phyloP scores from a whole-genome alignment of 2,888 invertebrate genomes.

The Heteromurus nitidus region DNA sequence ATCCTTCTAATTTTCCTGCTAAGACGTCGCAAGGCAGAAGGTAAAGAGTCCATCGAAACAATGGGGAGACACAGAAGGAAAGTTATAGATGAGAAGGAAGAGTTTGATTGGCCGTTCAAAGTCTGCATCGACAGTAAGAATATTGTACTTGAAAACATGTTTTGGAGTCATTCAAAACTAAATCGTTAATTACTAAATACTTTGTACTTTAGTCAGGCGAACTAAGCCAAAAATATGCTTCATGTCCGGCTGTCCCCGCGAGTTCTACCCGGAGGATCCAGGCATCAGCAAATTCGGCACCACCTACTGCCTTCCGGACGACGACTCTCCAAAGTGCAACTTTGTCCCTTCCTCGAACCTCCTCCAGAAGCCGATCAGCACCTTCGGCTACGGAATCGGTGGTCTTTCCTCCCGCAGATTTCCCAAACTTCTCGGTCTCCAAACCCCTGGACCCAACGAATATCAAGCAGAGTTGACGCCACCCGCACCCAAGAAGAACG shows the following conservation, averaged over 20 bases:
- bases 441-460: conserved; percentile 33
- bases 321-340: conserved; percentile 1
- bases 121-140: conserved; percentile 25
- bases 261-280: conserved; percentile 51
- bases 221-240: conserved; percentile 39
- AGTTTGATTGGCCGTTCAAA: conserved; percentile 28
- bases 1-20: too few species aligned
- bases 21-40: too few species aligned
- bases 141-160: conserved; percentile 6
- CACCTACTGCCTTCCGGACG: conserved; percentile 3
- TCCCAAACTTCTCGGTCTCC: background rate
- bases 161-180: too few species aligned
- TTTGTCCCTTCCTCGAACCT: conserved; percentile 17
- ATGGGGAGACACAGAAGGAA: conserved; percentile 11
- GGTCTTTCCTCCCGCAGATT: conserved; percentile 42
- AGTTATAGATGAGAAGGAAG: background rate
- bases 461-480: conserved; percentile 30
- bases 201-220: background rate
- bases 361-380: conserved; percentile 46
- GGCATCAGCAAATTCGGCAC: conserved; percentile 26
- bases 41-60: background rate
- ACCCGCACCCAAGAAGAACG: background rate
- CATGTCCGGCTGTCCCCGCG: conserved; percentile 36
- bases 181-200: background rate
- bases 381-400: conserved; percentile 56